These are phyloP conservation scores for Artibeus lituratus DNA, from an alignment of 2,797 vertebrate species.

Conservation along the genomic window DNA sequence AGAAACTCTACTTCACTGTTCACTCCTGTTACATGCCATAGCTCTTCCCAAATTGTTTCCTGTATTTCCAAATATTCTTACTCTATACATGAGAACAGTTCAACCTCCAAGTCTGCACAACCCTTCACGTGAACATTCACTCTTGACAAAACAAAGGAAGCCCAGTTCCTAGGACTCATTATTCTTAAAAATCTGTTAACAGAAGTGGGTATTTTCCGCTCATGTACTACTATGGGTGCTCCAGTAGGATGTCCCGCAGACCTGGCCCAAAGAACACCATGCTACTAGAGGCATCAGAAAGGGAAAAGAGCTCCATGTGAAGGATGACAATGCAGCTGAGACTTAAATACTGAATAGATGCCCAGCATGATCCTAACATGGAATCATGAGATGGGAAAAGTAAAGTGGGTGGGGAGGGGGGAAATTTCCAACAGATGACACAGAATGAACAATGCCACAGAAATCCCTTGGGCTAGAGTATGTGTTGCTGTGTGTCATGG, in stretches of 20 bases:
- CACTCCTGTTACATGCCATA: not conserved
- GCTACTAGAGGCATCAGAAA: not conserved
- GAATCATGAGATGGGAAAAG: not conserved
- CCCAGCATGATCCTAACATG: not conserved
- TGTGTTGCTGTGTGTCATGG: not conserved
- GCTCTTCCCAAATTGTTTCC: not conserved
- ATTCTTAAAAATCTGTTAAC: not conserved
- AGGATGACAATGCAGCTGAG: not conserved
- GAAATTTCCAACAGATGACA: not conserved
- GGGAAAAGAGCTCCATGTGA: not conserved
- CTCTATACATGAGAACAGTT: not conserved
- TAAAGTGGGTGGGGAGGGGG: not conserved
- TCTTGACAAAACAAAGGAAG: not conserved
- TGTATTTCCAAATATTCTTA: not conserved
- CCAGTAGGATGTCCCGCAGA: not conserved
- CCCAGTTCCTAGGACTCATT: not conserved
- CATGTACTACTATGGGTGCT: fast-evolving
- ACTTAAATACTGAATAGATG: not conserved
- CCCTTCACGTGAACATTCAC: not conserved
- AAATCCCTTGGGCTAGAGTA: not conserved
- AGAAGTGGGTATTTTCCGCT: not conserved
- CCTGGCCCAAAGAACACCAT: not conserved
- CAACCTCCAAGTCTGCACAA: not conserved
- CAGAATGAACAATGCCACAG: not conserved
- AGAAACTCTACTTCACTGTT: not conserved